These are phyloP conservation scores for Melanostoma scalare DNA, from an alignment of 2,888 invertebrate genomes.

Conservation along the genomic window DNA sequence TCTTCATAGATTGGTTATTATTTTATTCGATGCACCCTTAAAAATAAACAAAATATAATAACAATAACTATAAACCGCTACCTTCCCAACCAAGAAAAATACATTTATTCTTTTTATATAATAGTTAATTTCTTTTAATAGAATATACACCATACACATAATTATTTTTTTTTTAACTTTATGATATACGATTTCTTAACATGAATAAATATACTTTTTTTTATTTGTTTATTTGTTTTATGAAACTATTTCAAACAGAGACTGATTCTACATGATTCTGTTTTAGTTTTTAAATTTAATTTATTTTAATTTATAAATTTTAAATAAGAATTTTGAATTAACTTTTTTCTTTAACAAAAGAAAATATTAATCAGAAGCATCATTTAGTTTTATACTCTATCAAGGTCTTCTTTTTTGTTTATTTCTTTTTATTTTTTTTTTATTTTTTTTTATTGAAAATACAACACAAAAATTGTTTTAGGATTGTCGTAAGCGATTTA, in stretches of 20 bases:
- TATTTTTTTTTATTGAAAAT: background rate
- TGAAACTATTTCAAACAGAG: constrained; percentile 60
- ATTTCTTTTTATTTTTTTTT: constrained; percentile 33
- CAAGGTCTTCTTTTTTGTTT: constrained; percentile 31
- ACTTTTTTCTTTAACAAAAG: constrained; percentile 58
- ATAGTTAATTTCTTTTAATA: constrained; percentile 18
- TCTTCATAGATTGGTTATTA: constrained; percentile 9
- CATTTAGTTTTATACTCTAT: constrained; percentile 54
- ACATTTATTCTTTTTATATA: constrained; percentile 28
- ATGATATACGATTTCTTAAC: constrained; percentile 13
- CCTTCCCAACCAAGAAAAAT: constrained; percentile 47
- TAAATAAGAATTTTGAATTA: constrained; percentile 30
- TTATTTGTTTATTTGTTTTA: constrained; percentile 10
- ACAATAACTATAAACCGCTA: constrained; percentile 27
- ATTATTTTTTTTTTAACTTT: constrained; percentile 36
- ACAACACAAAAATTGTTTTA: constrained; percentile 5
- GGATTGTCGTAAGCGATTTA: constrained; percentile 26
- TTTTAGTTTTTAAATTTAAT: constrained; percentile 16
- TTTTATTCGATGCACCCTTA: constrained; percentile 40
- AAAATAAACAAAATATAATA: constrained; percentile 23
- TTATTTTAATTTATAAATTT: constrained; percentile 26
- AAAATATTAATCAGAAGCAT: constrained; percentile 73
- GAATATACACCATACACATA: constrained; percentile 55
- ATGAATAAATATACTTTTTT: constrained; percentile 23
- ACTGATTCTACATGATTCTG: constrained; percentile 62